Percentiles rank a stretch among this genome's conserved stretches.
Evolutionary conservation across 2,888 invertebrate species (phyloP).

Genomic region (Bellardia bayeri): DNA sequence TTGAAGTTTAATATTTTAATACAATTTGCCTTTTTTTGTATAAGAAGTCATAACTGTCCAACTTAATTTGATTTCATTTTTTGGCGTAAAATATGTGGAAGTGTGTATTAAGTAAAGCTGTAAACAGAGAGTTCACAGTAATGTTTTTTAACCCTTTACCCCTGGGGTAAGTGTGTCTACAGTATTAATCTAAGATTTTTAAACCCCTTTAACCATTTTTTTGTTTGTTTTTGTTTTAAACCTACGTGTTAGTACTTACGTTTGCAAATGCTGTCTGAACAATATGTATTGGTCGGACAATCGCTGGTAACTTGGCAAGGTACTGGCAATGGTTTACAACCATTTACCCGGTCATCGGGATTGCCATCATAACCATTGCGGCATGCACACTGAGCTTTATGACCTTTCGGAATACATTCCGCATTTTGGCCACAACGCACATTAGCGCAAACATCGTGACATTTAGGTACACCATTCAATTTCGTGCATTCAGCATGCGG

Average conservation of each 20-base stretch:
- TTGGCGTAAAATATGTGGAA: slow-evolving; percentile 18
- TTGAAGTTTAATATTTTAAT: neutral
- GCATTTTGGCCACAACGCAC: slow-evolving; percentile 92
- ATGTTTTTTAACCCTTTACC: slow-evolving; percentile 54
- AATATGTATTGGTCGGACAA: slow-evolving; percentile 92
- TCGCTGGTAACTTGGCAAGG: slow-evolving; percentile 89
- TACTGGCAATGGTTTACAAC: slow-evolving; percentile 91
- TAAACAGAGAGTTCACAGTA: slow-evolving; percentile 49
- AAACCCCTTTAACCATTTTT: slow-evolving; percentile 48
- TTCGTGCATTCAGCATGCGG: slow-evolving; percentile 90
- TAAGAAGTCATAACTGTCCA: slow-evolving; percentile 47
- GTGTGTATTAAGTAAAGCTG: slow-evolving; percentile 66
- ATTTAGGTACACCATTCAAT: slow-evolving; percentile 90
- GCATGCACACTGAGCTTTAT: slow-evolving; percentile 91
- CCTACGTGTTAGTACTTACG: slow-evolving; percentile 86
- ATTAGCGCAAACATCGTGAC: slow-evolving; percentile 92
- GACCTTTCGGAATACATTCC: slow-evolving; percentile 91
- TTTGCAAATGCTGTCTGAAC: slow-evolving; percentile 92
- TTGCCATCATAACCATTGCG: slow-evolving; percentile 91
- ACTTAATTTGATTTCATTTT: neutral
- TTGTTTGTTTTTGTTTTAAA: slow-evolving; percentile 30
- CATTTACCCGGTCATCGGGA: slow-evolving; percentile 88
- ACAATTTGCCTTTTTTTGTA: neutral
- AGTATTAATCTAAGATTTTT: slow-evolving; percentile 57
- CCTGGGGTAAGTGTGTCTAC: slow-evolving; percentile 67